Percentiles rank a stretch among this genome's conserved stretches.
phyloP scores from a whole-genome alignment of 2,797 vertebrate species.

The Rhinella marina region DNA sequence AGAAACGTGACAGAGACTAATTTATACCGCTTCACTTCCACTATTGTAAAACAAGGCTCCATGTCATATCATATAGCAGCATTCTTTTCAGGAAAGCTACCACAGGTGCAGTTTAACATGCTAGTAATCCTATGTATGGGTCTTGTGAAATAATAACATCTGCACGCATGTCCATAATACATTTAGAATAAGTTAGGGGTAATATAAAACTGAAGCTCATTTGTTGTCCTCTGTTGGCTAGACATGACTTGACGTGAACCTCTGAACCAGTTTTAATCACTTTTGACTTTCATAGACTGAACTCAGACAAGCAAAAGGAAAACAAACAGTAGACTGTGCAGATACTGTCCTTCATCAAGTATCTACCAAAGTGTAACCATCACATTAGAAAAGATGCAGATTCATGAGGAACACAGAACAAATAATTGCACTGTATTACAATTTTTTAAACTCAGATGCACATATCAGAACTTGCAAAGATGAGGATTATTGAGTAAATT shows the following conservation, averaged over 20 bases:
- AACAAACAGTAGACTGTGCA: conserved; percentile 22
- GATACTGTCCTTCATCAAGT: conserved; percentile 15
- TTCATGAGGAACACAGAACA: not conserved
- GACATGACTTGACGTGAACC: conserved; percentile 26
- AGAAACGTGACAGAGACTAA: conserved; percentile 70
- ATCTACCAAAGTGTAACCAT: not conserved
- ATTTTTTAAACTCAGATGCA: not conserved
- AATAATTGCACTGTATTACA: not conserved
- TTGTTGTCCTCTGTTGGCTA: conserved; percentile 37
- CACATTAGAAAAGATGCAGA: conserved; percentile 4
- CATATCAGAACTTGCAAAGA: not conserved
- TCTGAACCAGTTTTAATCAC: conserved; percentile 44
- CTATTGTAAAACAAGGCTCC: conserved; percentile 46
- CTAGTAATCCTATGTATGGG: conserved; percentile 42
- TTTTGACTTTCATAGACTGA: conserved; percentile 33
- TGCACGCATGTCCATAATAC: conserved; percentile 47
- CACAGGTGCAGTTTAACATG: conserved; percentile 20
- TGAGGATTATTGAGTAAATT: not conserved
- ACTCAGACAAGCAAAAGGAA: conserved; percentile 24
- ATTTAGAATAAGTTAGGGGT: conserved; percentile 54
- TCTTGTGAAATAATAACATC: conserved; percentile 55
- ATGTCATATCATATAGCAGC: conserved; percentile 36
- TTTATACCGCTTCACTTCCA: conserved; percentile 65
- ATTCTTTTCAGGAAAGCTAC: conserved; percentile 54
- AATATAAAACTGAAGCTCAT: conserved; percentile 49